Evolutionary conservation across 1,140 invertebrate species (phyloP).

Genomic region (Neocloeon triangulifer): DNA sequence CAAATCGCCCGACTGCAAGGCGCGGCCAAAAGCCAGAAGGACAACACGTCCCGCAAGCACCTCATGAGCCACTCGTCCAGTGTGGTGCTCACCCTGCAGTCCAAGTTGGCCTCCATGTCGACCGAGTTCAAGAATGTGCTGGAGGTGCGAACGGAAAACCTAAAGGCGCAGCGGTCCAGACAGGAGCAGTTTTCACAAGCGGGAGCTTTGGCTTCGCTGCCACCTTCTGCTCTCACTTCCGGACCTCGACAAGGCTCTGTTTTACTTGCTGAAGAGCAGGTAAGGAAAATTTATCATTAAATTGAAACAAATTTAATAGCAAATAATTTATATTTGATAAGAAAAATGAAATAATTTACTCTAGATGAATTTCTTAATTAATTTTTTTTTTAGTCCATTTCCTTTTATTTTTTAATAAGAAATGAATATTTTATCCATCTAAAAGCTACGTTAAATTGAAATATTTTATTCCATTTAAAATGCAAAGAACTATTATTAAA

Average conservation of each 20-base stretch:
- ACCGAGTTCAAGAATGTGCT: conserved; percentile 88
- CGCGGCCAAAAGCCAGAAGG: conserved; percentile 42
- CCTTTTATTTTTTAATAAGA: too few species aligned
- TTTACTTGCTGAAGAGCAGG: conserved; percentile 31
- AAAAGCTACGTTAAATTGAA: too few species aligned
- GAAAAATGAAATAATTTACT: too few species aligned
- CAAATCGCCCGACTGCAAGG: conserved; percentile 79
- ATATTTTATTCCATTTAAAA: too few species aligned
- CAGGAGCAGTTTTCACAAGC: conserved; percentile 85
- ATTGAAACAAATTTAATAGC: too few species aligned
- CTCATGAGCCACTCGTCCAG: conserved; percentile 88
- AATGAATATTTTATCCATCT: too few species aligned
- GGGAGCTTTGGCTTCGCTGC: conserved; percentile 36
- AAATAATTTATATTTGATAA: too few species aligned
- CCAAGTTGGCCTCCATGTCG: conserved; percentile 88
- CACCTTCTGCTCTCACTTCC: conserved; percentile 37
- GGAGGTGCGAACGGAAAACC: conserved; percentile 80
- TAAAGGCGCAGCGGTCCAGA: conserved; percentile 84
- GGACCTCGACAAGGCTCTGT: conserved; percentile 37
- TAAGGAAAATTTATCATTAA: too few species aligned
- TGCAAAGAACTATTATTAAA: too few species aligned
- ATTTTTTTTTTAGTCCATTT: too few species aligned
- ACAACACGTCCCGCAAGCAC: conserved; percentile 32
- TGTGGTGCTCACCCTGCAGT: conserved; percentile 83
- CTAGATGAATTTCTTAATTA: too few species aligned